phyloP scores from a whole-genome alignment of 2,797 vertebrate species.

The Valencia hispanica region DNA sequence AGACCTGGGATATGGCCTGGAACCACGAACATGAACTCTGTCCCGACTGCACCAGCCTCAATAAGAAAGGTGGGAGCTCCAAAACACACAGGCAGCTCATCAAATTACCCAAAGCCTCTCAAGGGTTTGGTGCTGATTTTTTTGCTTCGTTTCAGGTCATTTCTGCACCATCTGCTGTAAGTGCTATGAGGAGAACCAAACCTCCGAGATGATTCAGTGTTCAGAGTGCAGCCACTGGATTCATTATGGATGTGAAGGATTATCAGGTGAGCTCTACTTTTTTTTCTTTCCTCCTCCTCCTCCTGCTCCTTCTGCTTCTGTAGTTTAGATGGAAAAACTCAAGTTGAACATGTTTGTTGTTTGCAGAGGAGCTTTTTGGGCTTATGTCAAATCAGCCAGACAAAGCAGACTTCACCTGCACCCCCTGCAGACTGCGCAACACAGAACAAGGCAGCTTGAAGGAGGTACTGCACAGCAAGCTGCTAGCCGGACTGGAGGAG shows the following conservation, averaged over 20 bases:
- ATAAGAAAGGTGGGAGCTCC: constrained; percentile 81
- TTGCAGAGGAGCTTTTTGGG: constrained; percentile 87
- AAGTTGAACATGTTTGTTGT: not conserved
- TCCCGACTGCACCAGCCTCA: constrained; percentile 84
- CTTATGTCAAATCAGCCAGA: constrained; percentile 81
- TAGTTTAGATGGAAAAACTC: not conserved
- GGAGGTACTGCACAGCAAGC: constrained; percentile 78
- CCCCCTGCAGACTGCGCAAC: constrained; percentile 77
- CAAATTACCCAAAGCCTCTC: not conserved
- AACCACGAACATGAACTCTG: constrained; percentile 89
- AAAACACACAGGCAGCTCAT: not conserved
- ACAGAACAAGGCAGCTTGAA: constrained; percentile 75
- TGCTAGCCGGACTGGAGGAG: constrained; percentile 79
- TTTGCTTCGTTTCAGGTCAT: constrained; percentile 77
- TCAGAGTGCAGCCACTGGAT: constrained; percentile 88
- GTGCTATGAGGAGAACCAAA: constrained; percentile 86
- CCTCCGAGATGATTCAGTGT: constrained; percentile 88
- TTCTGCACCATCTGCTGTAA: constrained; percentile 89
- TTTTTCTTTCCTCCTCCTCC: too few relatives aligned
- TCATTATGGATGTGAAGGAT: constrained; percentile 88
- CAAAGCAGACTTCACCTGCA: constrained; percentile 83
- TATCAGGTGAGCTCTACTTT: constrained; percentile 81
- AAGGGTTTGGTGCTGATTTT: not conserved
- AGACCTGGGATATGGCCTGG: constrained; percentile 85
- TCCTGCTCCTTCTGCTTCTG: not conserved